phyloP scores from a whole-genome alignment of 53 echinoderm and acorn worm genomes.

The Apostichopus leukothele region DNA sequence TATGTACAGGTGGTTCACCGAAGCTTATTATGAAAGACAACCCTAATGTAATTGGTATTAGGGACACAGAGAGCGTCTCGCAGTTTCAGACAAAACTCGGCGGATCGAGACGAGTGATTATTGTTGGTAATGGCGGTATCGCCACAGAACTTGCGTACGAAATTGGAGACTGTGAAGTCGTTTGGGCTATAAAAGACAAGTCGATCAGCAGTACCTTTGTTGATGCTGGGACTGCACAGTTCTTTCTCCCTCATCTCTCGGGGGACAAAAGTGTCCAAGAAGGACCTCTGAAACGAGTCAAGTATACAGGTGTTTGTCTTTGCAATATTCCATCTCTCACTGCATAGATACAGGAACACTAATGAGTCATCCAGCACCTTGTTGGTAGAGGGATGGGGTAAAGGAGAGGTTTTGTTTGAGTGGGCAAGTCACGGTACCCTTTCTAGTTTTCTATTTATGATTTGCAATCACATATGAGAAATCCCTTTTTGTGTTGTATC shows the following conservation, averaged over 20 bases:
- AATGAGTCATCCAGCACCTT: too few relatives aligned
- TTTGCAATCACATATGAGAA: too few relatives aligned
- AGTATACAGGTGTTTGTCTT: conserved; percentile 70
- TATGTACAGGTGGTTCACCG: conserved; percentile 83
- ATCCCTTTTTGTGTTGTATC: too few relatives aligned
- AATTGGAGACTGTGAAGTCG: conserved; percentile 79
- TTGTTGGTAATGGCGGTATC: conserved; percentile 95
- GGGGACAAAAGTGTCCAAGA: conserved; percentile 58
- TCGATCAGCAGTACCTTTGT: conserved; percentile 87
- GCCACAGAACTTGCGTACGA: conserved; percentile 94
- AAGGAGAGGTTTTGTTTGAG: too few relatives aligned
- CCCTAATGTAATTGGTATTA: conserved; percentile 83
- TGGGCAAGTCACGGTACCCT: too few relatives aligned
- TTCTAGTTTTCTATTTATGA: too few relatives aligned
- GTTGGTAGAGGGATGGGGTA: too few relatives aligned
- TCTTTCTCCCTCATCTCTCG: conserved; percentile 75
- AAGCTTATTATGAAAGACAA: conserved; percentile 71
- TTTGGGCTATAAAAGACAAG: conserved; percentile 89
- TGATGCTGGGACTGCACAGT: conserved; percentile 85
- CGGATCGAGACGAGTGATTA: conserved; percentile 70
- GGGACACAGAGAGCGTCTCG: conserved; percentile 92
- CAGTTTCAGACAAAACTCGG: conserved; percentile 76
- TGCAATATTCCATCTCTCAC: too few relatives aligned
- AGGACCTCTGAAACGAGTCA: conserved; percentile 78
- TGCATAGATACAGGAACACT: too few relatives aligned